Base-by-base conservation (phyloP, 2,113 vertebrate genomes). In the Cottus gobio region DNA sequence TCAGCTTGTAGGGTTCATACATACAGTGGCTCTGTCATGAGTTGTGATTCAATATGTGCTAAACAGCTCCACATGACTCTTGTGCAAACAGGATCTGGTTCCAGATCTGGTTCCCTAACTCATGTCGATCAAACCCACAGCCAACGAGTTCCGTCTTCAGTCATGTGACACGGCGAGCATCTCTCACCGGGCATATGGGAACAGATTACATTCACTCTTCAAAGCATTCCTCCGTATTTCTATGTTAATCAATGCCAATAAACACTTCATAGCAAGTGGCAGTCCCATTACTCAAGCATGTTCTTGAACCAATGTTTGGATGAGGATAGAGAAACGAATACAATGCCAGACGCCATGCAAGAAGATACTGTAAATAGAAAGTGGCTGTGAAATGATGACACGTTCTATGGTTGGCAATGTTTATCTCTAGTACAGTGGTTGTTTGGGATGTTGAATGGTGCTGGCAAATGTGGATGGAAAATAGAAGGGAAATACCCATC, bases 391-490 rank as follows among this genome's bases (percentile, higher is more conserved):
- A 84, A 87, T 46, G 34, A 77, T 52, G n/a, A 26, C 26, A 75
- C 24, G 79, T 66, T 62, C 84, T 71, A 79, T 68, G 18, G 52
- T 68, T 63, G 78, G 67, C 64, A 62, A 71, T 87, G 85, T 92
- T 86, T 87, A 84, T 77, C 67, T 81, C 85, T 37, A 44, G 71
- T 68, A 66, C 73, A 66, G 71, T 10, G 42, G 61, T 72, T 73
- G 72, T 87, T 90, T 82, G 65, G 64, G 74, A 85, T 65, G 73
- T 78, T 73, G 72, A 82, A 83, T 79, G 52, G 79, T 67, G 76
- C 78, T 78, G 82, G 71, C 71, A 75, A 80, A 65, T 48, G 44
- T 28, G 22, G 60, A 78, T 65, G 84, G 83, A 87, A 89, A 85
- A 87, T 46, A 58, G 26, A 80, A 24, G 31, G 62, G 24, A 79